These are phyloP conservation scores for Lasiurus cinereus DNA, from an alignment of 2,113 vertebrate genomes.

Conservation along the genomic window DNA sequence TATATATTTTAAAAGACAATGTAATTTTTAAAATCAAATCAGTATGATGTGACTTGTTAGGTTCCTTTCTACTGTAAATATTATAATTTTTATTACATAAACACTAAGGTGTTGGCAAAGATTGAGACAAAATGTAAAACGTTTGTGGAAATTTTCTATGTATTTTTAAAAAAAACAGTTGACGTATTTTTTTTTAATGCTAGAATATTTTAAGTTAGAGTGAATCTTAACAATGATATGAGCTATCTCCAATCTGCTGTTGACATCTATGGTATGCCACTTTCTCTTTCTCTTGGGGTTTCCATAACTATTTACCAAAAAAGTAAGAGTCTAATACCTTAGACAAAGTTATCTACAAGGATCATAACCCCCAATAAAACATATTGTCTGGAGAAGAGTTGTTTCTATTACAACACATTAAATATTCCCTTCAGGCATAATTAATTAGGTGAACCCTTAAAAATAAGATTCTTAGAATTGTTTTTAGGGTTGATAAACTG, in stretches of 20 bases:
- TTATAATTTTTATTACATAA: not conserved
- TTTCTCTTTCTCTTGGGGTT: not conserved
- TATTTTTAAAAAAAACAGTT: not conserved
- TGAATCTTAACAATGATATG: not conserved
- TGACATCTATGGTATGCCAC: not conserved
- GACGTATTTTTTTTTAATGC: not conserved
- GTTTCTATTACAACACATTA: not conserved
- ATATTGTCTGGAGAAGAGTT: not conserved
- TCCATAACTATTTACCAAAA: not conserved
- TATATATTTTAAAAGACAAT: not conserved
- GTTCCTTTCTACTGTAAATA: not conserved
- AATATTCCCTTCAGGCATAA: constrained; percentile 10
- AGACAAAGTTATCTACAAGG: not conserved
- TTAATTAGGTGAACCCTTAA: constrained; percentile 35
- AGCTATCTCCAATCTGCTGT: not conserved
- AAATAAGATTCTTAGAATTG: not conserved
- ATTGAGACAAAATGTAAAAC: not conserved
- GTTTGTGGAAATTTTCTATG: not conserved
- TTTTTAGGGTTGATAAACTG: constrained; percentile 13
- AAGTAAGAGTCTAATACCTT: not conserved
- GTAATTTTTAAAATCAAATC: not conserved
- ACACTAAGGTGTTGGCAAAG: not conserved
- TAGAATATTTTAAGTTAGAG: not conserved
- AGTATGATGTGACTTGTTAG: not conserved
- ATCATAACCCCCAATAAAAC: not conserved